Evolutionary conservation across 2,888 invertebrate genomes (phyloP), one percentile per base, ranked within the genome.

Genomic region (Agrotis ipsilon): DNA sequence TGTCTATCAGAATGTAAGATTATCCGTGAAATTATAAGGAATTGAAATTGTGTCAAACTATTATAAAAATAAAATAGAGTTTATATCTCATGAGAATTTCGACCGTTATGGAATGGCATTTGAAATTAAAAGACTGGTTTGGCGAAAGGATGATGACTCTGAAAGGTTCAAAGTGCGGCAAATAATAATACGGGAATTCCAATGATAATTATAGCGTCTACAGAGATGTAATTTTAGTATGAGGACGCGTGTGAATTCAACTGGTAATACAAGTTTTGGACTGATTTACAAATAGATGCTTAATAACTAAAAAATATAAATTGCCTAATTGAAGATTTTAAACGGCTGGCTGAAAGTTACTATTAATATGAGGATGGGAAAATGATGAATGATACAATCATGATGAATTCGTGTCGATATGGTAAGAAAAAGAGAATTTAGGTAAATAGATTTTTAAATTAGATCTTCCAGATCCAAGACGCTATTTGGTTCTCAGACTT

Each of bases 51-150:
- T 61, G 43, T 78, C 49, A 74, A 73, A 71, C 62, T 48, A 39
- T 68, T 57, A 64, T 66, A 21, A n/a, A 79, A 74, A 74, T 59
- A 19, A 78, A 72, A 73, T 61, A 78, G 18, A 69, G 67, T 68
- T 78, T 24, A 74, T 75, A 78, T 81, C 78, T 73, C 68, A 75
- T 69, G 71, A 54, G 51, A 74, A 82, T 67, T 67, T 27, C 43
- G 59, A 55, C 32, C 69, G 54, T 67, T 72, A 73, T 39, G 52
- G 60, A 68, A 79, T 79, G 21, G 52, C 65, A 71, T 11, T 39
- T 13, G 7, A 32, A 48, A 32, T 39, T 59, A 46, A 48, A 27
- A 69, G 16, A 81, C 69, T 48, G 70, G 73, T 82, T 81, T 76
- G 59, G 52, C 52, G 63, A 55, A 83, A 72, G 51, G 55, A 66